phyloP scores from a whole-genome alignment of 2,888 invertebrate genomes.

The Empis stercorea region DNA sequence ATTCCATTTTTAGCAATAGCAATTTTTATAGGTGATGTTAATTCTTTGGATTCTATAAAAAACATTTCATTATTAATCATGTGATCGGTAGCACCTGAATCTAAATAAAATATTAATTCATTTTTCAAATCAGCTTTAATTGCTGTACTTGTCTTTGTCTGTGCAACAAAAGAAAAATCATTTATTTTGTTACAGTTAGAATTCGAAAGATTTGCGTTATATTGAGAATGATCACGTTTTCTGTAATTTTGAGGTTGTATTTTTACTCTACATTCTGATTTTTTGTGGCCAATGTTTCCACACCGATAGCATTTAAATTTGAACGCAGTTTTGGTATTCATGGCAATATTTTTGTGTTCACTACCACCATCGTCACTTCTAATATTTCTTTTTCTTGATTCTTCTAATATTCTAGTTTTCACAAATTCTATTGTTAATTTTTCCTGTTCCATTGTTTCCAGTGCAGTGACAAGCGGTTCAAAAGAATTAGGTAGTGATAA shows the following conservation, averaged over 20 bases:
- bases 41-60: neutral
- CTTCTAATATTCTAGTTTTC: neutral
- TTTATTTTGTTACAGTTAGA: too few species aligned
- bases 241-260: too few species aligned
- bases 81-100: neutral
- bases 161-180: too few species aligned
- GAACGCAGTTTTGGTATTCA: too few species aligned
- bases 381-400: neutral
- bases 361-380: neutral
- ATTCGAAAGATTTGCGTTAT: too few species aligned
- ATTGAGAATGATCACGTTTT: too few species aligned
- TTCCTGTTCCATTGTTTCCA: neutral
- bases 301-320: too few species aligned
- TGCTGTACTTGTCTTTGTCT: too few species aligned
- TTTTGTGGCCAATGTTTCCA: too few species aligned
- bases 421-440: neutral
- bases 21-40: neutral
- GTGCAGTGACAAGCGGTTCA: neutral
- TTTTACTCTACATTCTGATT: too few species aligned
- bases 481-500: neutral
- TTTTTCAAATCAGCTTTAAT: neutral
- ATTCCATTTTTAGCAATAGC: neutral
- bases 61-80: neutral
- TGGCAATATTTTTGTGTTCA: too few species aligned
- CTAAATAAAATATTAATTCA: slow-evolving; percentile 6